Base-by-base conservation (phyloP, 2,888 invertebrate genomes). In the Tetanocera ferruginea region DNA sequence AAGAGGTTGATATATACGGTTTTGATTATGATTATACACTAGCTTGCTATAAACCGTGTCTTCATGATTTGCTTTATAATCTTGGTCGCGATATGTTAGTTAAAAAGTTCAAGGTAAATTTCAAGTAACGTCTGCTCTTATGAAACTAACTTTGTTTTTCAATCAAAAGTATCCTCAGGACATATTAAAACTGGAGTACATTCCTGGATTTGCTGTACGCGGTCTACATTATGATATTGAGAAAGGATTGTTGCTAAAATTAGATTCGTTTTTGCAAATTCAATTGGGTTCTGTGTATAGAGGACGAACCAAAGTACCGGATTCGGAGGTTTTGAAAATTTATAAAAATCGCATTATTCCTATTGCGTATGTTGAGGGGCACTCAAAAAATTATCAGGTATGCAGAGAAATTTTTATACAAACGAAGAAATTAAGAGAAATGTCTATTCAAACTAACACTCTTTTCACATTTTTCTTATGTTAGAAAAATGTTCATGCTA, bases 11-110 rank as follows among this genome's bases (percentile, higher is more conserved):
- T 86, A 97, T 98, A 0, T 98, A 98, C 91, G 97, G 99, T 60
- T 99, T 99, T 91, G 99, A 99, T 90, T 99, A 99, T 91, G 99
- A 99, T 90, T 99, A 99, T 90, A 99, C 99, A 0, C 90, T 99
- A 85, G 98, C 98, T 0, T 96, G 97, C 85, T 99, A 99, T 89
- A 97, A 96, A 86, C 95, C 96, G 11, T 93, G 95, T 25, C 91
- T 99, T 87, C 97, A 98, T 88, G 94, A 94, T 87, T 91, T 98
- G 67, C 92, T 99, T 23, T 99, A 98, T 88, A 95, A 96, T 88
- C 92, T 98, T 80, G 98, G 97, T 0, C 93, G 95, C 82, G 95
- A 97, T 85, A 93, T 94, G 87, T 92, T 99, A 1, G 93, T 99
- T 81, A 93, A 95, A 86, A 95, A 96, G 86, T 95, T 94, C 87